phyloP scores from a whole-genome alignment of 1,140 invertebrate species.

The Brachionus koreanus region DNA sequence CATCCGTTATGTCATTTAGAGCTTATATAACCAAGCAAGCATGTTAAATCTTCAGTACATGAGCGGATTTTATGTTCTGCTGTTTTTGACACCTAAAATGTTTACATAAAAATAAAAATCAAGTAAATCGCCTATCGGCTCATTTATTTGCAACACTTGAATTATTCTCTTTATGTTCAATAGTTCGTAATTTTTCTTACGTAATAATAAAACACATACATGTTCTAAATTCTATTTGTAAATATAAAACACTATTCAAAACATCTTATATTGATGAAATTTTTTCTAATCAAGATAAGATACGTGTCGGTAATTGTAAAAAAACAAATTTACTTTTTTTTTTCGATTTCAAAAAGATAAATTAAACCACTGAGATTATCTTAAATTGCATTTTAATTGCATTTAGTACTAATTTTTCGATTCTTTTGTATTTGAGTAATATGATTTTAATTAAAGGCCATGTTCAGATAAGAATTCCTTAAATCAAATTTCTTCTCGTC shows the following conservation, averaged over 20 bases:
- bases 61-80: not conserved
- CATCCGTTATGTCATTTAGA: not conserved
- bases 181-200: constrained; percentile 17
- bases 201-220: not conserved
- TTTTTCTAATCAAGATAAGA: constrained; percentile 26
- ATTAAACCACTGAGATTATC: not conserved
- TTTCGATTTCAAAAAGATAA: not conserved
- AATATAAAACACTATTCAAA: no score
- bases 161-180: constrained; percentile 15
- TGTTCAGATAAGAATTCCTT: constrained; percentile 5
- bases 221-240: not conserved
- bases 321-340: not conserved
- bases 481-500: not conserved
- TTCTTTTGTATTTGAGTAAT: constrained; percentile 17
- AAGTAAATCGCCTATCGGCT: constrained; percentile 30
- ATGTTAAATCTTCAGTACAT: not conserved
- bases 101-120: not conserved
- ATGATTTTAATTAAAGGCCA: constrained; percentile 34
- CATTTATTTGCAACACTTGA: constrained; percentile 39
- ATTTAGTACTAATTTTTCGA: not conserved
- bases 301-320: not conserved
- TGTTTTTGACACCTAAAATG: not conserved
- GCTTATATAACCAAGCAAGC: not conserved
- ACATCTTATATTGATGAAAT: not conserved
- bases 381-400: constrained; percentile 39